Evolutionary conservation across 2,888 invertebrate genomes (phyloP).

Genomic region (Cetonia aurata): DNA sequence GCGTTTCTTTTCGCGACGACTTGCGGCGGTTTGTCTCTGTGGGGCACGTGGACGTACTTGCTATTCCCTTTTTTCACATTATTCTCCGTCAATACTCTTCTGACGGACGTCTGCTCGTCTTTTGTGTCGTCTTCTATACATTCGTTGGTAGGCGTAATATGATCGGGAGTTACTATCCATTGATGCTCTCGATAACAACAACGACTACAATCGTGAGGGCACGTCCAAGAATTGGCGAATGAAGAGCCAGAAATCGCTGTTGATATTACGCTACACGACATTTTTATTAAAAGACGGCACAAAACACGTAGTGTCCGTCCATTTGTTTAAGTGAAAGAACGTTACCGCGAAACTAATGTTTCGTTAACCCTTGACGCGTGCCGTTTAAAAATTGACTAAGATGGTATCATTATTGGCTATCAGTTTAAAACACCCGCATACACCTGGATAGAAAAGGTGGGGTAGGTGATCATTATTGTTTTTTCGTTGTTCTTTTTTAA

Average conservation of each 20-base stretch:
- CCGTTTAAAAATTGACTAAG: conserved; percentile 55
- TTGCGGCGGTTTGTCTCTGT: conserved; percentile 71
- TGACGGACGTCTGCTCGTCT: conserved; percentile 37
- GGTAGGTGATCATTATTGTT: conserved; percentile 56
- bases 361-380: conserved; percentile 54
- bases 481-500: conserved; percentile 47
- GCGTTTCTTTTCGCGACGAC: conserved; percentile 73
- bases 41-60: conserved; percentile 63
- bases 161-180: conserved; percentile 51
- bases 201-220: conserved; percentile 29
- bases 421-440: conserved; percentile 62
- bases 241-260: conserved; percentile 31
- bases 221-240: conserved; percentile 29
- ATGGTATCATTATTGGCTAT: conserved; percentile 58
- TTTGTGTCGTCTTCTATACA: conserved; percentile 49
- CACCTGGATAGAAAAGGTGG: conserved; percentile 64
- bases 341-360: conserved; percentile 2
- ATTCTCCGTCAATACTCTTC: conserved; percentile 53
- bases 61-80: conserved; percentile 51
- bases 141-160: conserved; percentile 53
- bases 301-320: neutral
- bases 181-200: conserved; percentile 36
- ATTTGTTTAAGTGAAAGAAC: neutral
- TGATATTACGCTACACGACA: conserved; percentile 41
- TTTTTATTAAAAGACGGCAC: neutral